These are phyloP conservation scores for Acanthochromis polyacanthus DNA, from an alignment of 2,113 vertebrate species.

Conservation along the genomic window DNA sequence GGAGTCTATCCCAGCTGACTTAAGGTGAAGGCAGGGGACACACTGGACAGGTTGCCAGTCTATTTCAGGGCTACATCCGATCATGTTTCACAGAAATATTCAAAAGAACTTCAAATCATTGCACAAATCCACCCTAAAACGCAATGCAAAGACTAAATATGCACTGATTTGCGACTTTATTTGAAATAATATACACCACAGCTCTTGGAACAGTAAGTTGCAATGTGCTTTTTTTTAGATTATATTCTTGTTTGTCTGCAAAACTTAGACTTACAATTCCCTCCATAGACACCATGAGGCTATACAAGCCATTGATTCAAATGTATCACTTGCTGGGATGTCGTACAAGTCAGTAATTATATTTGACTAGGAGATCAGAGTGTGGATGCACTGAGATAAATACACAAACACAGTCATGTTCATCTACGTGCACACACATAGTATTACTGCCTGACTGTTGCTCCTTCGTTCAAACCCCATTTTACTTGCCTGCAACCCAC, in stretches of 20 bases:
- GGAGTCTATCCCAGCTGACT: no score
- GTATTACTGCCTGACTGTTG: not conserved
- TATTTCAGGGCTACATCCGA: no score
- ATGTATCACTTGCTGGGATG: conserved; percentile 32
- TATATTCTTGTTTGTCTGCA: conserved; percentile 45
- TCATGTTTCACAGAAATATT: not conserved
- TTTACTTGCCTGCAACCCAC: not conserved
- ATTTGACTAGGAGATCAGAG: conserved; percentile 65
- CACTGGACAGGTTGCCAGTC: no score
- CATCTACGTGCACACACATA: conserved; percentile 19
- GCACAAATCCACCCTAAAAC: no score
- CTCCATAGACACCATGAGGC: conserved; percentile 22
- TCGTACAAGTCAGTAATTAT: conserved; percentile 48
- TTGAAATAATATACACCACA: not conserved
- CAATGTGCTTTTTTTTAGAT: conserved; percentile 33
- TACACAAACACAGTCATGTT: conserved; percentile 22
- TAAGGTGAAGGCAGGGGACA: no score
- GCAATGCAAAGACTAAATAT: conserved; percentile 8
- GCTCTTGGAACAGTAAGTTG: not conserved
- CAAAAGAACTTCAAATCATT: not conserved
- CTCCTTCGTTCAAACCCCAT: not conserved
- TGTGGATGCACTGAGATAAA: conserved; percentile 27
- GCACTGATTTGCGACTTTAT: not conserved
- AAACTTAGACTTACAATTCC: conserved; percentile 29
- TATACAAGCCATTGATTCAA: conserved; percentile 41